These are phyloP conservation scores for Drosophila nebulosa DNA, from an alignment of 1,140 invertebrate genomes.

Conservation along the genomic window DNA sequence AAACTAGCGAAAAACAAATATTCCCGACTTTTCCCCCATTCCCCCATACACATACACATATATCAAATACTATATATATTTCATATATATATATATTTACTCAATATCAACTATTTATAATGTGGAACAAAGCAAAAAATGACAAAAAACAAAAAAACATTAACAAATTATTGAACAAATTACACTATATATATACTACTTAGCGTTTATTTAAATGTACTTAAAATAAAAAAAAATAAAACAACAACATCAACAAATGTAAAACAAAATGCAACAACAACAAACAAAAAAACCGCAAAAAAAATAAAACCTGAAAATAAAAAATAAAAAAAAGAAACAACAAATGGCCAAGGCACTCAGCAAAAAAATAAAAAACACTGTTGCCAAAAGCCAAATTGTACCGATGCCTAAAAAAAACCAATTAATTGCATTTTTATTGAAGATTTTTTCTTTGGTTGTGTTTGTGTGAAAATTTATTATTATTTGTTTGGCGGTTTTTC, in stretches of 20 bases:
- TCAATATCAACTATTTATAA: slow-evolving; percentile 5
- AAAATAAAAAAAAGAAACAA: not conserved
- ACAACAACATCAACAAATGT: not conserved
- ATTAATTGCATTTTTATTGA: not conserved
- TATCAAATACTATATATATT: slow-evolving; percentile 30
- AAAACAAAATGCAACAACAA: not conserved
- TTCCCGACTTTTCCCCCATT: not conserved
- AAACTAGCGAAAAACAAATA: not conserved
- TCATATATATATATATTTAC: slow-evolving; percentile 7
- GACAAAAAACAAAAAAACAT: slow-evolving; percentile 8
- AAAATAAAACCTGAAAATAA: not conserved
- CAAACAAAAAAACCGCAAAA: not conserved
- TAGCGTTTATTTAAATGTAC: not conserved
- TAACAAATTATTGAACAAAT: slow-evolving; percentile 1
- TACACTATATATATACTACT: not conserved
- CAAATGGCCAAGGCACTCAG: not conserved
- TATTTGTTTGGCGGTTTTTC: too few species aligned
- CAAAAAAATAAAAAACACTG: not conserved
- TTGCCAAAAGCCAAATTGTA: not conserved
- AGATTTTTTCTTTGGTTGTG: not conserved
- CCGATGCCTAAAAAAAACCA: not conserved
- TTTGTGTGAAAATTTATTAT: not conserved
- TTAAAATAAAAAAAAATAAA: not conserved
- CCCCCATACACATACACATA: not conserved
- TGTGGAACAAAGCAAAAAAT: slow-evolving; percentile 26